phyloP scores from a whole-genome alignment of 37 sponge, comb jelly and placozoan species.

The Geodia barretti region DNA sequence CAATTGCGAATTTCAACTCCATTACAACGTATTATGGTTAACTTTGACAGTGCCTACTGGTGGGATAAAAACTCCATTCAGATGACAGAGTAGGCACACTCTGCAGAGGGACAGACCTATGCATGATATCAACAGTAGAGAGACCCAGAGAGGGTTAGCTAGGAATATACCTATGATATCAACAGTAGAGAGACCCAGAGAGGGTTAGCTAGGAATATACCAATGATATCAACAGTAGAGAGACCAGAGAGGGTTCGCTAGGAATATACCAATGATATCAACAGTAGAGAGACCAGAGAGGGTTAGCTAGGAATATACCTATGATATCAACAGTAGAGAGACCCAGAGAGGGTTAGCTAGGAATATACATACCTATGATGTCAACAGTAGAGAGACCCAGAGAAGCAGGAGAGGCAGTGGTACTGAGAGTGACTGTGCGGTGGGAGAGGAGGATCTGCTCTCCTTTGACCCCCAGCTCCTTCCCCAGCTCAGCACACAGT shows the following conservation, averaged over 20 bases:
- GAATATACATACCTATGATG: conserved; percentile 59
- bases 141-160: not conserved
- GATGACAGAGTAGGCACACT: too few relatives aligned
- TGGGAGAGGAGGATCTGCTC: conserved; percentile 56
- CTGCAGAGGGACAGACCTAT: too few relatives aligned
- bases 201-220: not conserved
- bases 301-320: too few relatives aligned
- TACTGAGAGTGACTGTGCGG: conserved; percentile 34
- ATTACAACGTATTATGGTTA: too few relatives aligned
- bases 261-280: not conserved
- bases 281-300: too few relatives aligned
- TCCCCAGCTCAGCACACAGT: conserved; percentile 22
- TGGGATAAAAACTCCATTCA: too few relatives aligned
- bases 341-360: not conserved
- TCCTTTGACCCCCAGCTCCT: not conserved
- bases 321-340: too few relatives aligned
- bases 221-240: not conserved
- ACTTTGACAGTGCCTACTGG: too few relatives aligned
- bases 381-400: conserved; percentile 62
- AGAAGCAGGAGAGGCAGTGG: conserved; percentile 33
- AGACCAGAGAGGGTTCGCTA: not conserved
- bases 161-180: too few relatives aligned
- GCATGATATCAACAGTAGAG: too few relatives aligned
- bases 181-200: not conserved
- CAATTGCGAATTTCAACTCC: too few relatives aligned